Percentiles rank a stretch among this genome's conserved stretches.
Evolutionary conservation across 2,888 invertebrate genomes (phyloP).

Genomic region (Cremastinae sp.): DNA sequence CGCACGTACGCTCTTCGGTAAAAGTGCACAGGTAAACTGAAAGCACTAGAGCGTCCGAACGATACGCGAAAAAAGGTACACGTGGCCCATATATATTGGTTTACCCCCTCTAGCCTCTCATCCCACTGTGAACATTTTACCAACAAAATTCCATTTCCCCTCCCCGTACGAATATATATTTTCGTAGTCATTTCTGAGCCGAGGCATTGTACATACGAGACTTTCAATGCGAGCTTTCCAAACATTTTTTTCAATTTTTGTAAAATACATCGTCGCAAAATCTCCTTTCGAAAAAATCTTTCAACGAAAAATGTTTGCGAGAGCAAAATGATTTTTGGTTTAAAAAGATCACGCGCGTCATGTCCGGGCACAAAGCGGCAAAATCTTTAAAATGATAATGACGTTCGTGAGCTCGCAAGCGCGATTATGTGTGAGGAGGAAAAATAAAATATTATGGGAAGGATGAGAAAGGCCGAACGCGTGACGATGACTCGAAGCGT

Average conservation of each 20-base stretch:
- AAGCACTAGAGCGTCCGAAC: slow-evolving; percentile 27
- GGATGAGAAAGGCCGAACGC: slow-evolving; percentile 28
- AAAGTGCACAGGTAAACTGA: slow-evolving; percentile 26
- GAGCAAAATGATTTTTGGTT: not conserved
- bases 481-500: slow-evolving; percentile 67
- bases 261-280: not conserved
- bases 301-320: not conserved
- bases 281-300: no score
- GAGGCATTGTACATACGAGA: slow-evolving; percentile 25
- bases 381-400: slow-evolving; percentile 52
- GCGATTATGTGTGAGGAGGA: slow-evolving; percentile 4
- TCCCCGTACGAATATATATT: slow-evolving; percentile 55
- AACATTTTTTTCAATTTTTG: not conserved
- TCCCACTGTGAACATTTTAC: slow-evolving; percentile 19
- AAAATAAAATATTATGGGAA: not conserved
- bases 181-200: slow-evolving; percentile 50
- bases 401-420: slow-evolving; percentile 46
- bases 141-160: slow-evolving; percentile 50
- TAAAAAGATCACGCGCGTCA: slow-evolving; percentile 5
- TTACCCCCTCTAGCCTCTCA: slow-evolving; percentile 41
- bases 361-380: slow-evolving; percentile 31
- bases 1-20: slow-evolving; percentile 43
- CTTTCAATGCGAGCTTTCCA: slow-evolving; percentile 6
- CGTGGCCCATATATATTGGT: slow-evolving; percentile 42
- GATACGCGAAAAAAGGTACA: slow-evolving; percentile 31